Percentiles rank a stretch among this genome's conserved stretches.
phyloP scores from a whole-genome alignment of 1,140 invertebrate species.

The Macrobrachium rosenbergii region DNA sequence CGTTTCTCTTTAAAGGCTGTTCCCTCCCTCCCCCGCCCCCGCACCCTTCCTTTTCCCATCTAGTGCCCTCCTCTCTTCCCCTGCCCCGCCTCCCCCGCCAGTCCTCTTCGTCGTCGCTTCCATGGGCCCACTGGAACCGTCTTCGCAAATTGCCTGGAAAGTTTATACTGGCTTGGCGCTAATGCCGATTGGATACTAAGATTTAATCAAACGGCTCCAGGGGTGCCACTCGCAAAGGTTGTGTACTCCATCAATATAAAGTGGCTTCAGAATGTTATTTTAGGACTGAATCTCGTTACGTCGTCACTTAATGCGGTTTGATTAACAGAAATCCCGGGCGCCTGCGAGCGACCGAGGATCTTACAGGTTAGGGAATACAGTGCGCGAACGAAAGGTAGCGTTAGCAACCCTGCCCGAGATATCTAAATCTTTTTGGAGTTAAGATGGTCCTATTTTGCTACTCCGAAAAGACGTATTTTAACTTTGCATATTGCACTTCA shows the following conservation, averaged over 20 bases:
- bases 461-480: too few relatives aligned
- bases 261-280: too few relatives aligned
- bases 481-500: too few relatives aligned
- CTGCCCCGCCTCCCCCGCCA: neutral
- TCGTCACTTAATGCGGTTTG: too few relatives aligned
- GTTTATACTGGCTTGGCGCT: slow-evolving; percentile 15
- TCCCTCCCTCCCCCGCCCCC: neutral
- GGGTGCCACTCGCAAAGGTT: neutral
- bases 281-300: too few relatives aligned
- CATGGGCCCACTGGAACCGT: slow-evolving; percentile 17
- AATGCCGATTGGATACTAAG: slow-evolving; percentile 46
- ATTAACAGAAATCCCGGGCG: too few relatives aligned
- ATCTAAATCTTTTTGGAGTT: too few relatives aligned
- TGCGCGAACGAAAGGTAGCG: too few relatives aligned
- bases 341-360: too few relatives aligned
- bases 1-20: neutral
- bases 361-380: too few relatives aligned
- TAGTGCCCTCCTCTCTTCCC: neutral
- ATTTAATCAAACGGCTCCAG: slow-evolving; percentile 26
- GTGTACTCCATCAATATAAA: neutral
- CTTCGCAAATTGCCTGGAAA: slow-evolving; percentile 40
- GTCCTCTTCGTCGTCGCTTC: neutral
- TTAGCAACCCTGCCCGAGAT: too few relatives aligned
- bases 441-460: too few relatives aligned
- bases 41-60: neutral